A percentile compares a stretch with the other conserved stretches of the same genome.
phyloP scores from a whole-genome alignment of 2,888 invertebrate genomes.

The Polymixis flavicincta region DNA sequence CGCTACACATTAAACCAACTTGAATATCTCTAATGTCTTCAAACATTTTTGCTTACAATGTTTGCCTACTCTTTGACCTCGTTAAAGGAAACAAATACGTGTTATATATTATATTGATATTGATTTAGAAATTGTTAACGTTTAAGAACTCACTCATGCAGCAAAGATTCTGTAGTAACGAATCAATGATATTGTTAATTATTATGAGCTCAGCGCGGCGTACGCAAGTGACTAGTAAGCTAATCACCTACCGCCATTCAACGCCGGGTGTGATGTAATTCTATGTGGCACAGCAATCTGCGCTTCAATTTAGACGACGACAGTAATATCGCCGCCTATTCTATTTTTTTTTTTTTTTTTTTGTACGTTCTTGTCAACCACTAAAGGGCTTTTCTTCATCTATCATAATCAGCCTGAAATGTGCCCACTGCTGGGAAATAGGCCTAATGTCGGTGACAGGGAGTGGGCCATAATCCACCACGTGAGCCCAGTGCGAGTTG shows the following conservation, averaged over 20 bases:
- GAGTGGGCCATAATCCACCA: too few relatives aligned
- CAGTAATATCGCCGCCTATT: neutral
- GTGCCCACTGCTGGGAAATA: too few relatives aligned
- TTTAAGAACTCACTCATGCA: conserved; percentile 35
- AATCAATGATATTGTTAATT: conserved; percentile 39
- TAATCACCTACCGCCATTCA: conserved; percentile 25
- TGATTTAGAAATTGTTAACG: conserved; percentile 23
- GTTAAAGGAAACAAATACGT: conserved; percentile 34
- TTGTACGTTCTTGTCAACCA: too few relatives aligned
- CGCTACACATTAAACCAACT: conserved; percentile 22
- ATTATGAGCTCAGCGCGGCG: conserved; percentile 20
- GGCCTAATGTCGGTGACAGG: too few relatives aligned
- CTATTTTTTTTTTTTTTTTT: too few relatives aligned
- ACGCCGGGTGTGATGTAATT: conserved; percentile 9
- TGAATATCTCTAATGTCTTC: conserved; percentile 32
- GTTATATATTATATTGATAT: neutral
- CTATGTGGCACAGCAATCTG: conserved; percentile 21
- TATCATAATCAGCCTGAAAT: too few relatives aligned
- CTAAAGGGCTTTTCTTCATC: too few relatives aligned
- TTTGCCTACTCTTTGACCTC: conserved; percentile 7
- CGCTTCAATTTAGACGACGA: conserved; percentile 15
- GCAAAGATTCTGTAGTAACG: conserved; percentile 32
- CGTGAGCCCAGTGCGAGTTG: too few relatives aligned
- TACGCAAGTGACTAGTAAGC: conserved; percentile 2
- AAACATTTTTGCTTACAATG: conserved; percentile 17